Conservation (phyloP, 2,113 vertebrate species). For the Sylvietta virens region DNA sequence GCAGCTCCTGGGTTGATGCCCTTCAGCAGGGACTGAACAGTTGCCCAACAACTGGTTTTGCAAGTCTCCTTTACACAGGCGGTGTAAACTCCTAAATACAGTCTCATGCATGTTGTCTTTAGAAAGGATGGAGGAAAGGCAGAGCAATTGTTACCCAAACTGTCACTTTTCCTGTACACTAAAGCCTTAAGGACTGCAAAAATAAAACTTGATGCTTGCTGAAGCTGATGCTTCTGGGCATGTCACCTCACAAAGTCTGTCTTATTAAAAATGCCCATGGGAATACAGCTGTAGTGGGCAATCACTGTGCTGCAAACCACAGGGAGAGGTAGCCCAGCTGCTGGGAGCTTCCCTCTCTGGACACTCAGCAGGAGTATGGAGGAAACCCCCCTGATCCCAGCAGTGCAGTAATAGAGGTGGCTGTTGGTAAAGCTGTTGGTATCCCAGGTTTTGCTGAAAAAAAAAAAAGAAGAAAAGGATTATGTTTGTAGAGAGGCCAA, state of each 20-base stretch:
- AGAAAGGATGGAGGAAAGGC: not conserved
- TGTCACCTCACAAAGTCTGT: not conserved
- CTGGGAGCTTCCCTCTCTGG: not conserved
- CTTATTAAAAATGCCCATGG: not conserved
- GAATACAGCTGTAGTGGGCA: not conserved
- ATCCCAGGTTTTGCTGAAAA: not conserved
- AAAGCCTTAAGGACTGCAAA: not conserved
- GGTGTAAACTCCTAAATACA: not conserved
- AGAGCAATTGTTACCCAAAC: not conserved
- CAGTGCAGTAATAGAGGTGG: not conserved
- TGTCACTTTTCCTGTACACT: not conserved
- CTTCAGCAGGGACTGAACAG: not conserved
- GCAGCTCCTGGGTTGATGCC: not conserved
- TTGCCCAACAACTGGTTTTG: not conserved
- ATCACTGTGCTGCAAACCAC: accelerated
- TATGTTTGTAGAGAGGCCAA: not conserved
- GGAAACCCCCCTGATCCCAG: not conserved
- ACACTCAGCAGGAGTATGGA: not conserved
- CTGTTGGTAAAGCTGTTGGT: not conserved
- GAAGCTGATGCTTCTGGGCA: not conserved
- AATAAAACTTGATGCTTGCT: not conserved
- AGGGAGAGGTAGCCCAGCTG: not conserved
- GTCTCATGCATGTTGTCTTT: not conserved
- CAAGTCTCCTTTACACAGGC: not conserved
- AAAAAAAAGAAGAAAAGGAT: not conserved